Base-by-base conservation (phyloP, 1,140 invertebrate genomes). In the Aphis craccivora region DNA sequence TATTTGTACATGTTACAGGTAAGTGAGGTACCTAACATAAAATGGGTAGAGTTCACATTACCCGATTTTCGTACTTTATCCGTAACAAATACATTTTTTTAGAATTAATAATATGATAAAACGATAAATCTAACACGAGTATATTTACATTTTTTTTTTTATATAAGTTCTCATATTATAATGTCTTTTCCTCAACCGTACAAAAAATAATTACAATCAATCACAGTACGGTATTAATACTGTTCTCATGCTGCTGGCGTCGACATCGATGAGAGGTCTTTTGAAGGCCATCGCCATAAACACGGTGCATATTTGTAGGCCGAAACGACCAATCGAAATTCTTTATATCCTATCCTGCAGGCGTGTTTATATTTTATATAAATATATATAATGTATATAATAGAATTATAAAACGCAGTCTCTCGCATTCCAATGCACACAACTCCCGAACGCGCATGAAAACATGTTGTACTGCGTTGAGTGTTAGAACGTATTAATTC, bases 161-260 rank as follows among this genome's bases (percentile, higher is more conserved):
- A 11, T n/a, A 5, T 30, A 25, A 9, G 0, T 76, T 18, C 3
- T 1, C 18, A n/a, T 5, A n/a, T 1, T 18, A n/a, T 5, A n/a
- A 14, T 1, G 14, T 20, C 14, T 14, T 25, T 11, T 55, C 30
- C 30, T 76, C 11, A 5, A 0, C 5, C 60, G 60, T n/a, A 18
- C n/a, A 76, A 30, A 76, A 76, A 76, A n/a, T 76, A 76, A 76
- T n/a, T 76, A n/a, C 23, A 18, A 76, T n/a, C 30, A 18, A 30
- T 35, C 30, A n/a, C 11, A 67, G 30, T 35, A 18, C 60, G 11
- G 55, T 67, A 11, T 8, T 76, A 76, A 76, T 76, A 67, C 30
- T 67, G 30, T 35, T 76, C 60, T n/a, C 30, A 23, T 5, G 14
- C 14, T 76, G n/a, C 14, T 76, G n/a, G 30, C 60, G 30, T n/a